Conservation (phyloP, 1,140 invertebrate species). For the Panagrolaimus sp. region DNA sequence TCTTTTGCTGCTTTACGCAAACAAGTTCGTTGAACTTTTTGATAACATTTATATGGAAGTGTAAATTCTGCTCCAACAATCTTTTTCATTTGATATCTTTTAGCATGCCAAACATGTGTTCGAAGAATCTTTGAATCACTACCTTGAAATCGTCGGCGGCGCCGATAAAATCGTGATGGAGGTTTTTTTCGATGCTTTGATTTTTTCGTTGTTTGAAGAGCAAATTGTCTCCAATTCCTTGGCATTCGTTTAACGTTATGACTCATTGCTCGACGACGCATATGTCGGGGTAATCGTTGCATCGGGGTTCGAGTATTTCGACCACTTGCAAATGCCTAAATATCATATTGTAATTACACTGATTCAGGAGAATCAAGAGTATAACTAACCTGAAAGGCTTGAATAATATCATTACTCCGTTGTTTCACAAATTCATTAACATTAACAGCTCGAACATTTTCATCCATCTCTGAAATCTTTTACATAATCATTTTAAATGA, state of each 20-base stretch:
- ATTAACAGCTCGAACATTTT: background rate
- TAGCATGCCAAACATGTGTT: constrained; percentile 98
- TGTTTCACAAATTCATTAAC: background rate
- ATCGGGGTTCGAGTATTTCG: constrained; percentile 64
- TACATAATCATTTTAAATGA: background rate
- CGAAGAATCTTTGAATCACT: constrained; percentile 72
- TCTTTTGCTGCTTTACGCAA: background rate
- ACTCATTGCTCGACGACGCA: constrained; percentile 87
- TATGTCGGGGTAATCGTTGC: constrained; percentile 82
- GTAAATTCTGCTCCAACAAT: background rate
- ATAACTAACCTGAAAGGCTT: background rate
- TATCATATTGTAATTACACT: background rate
- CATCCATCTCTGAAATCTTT: background rate
- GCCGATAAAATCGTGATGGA: constrained; percentile 75
- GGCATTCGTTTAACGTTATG: constrained; percentile 88
- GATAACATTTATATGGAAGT: constrained; percentile 1
- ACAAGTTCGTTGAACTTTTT: constrained; percentile 13
- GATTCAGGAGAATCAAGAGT: background rate
- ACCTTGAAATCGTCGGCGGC: constrained; percentile 71
- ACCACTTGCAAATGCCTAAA: background rate
- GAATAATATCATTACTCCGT: background rate
- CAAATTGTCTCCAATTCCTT: constrained; percentile 67
- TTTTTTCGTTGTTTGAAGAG: constrained; percentile 61
- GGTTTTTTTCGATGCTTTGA: constrained; percentile 68
- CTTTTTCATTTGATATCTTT: constrained; percentile 66